These are phyloP conservation scores for Enteromius afrohamiltoni DNA, from an alignment of 2,797 vertebrate species.

Conservation along the genomic window DNA sequence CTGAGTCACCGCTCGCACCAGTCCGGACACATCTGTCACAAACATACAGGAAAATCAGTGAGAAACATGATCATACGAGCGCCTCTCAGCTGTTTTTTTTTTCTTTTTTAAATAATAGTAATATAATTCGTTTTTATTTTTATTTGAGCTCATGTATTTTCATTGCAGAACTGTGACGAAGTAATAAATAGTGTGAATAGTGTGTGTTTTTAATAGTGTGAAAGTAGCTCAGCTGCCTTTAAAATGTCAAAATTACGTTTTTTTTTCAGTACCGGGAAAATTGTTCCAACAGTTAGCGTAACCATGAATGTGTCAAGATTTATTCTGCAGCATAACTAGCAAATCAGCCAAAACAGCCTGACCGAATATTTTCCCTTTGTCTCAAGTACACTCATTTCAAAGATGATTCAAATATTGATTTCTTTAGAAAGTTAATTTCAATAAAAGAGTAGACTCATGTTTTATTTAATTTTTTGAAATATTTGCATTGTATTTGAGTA, in stretches of 20 bases:
- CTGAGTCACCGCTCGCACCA: slow-evolving; percentile 85
- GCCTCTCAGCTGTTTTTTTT: too few relatives aligned
- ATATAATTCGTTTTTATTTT: not conserved
- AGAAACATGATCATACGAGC: not conserved
- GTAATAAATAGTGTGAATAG: too few relatives aligned
- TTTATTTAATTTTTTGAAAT: not conserved
- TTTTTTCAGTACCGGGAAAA: not conserved
- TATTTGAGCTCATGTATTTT: not conserved
- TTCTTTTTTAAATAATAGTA: not conserved
- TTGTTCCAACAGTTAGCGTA: not conserved
- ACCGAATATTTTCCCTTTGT: not conserved
- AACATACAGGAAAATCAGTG: not conserved
- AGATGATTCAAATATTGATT: not conserved
- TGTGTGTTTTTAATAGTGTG: not conserved
- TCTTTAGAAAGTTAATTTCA: too few relatives aligned
- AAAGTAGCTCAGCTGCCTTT: not conserved
- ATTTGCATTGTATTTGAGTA: not conserved
- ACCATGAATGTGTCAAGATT: not conserved
- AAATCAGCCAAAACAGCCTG: not conserved
- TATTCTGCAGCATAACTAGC: not conserved
- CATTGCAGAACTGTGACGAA: not conserved
- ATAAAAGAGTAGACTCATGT: not conserved
- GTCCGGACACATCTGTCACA: slow-evolving; percentile 75
- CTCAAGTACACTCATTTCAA: not conserved
- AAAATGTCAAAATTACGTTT: not conserved